Percentiles rank a stretch among this genome's conserved stretches.
Conservation (phyloP, 2,888 invertebrate species). For the Tricholauxania praeusta region DNA sequence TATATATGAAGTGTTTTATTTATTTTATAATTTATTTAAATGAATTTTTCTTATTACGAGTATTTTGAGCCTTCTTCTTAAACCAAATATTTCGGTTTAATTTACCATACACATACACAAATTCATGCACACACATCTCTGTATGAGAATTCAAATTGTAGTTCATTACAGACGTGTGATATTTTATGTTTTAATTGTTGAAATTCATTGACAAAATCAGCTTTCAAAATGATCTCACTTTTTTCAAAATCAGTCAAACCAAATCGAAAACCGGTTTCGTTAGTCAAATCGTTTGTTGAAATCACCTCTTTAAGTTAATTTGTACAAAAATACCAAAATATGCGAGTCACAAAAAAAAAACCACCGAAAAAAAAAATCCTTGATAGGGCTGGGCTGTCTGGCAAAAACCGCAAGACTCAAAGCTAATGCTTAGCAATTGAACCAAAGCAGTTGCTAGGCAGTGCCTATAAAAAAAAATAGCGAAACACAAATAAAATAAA, state of each 20-base stretch:
- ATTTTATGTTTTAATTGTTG: slow-evolving; percentile 44
- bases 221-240: slow-evolving; percentile 70
- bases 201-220: slow-evolving; percentile 69
- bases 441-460: too few relatives aligned
- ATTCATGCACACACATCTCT: background rate
- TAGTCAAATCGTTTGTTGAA: slow-evolving; percentile 59
- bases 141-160: background rate
- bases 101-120: background rate
- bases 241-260: slow-evolving; percentile 69
- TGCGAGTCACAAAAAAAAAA: slow-evolving; percentile 6
- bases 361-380: slow-evolving; percentile 33
- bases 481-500: too few relatives aligned
- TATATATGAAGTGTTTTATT: too few relatives aligned
- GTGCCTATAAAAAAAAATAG: too few relatives aligned
- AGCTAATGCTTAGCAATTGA: too few relatives aligned
- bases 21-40: too few relatives aligned
- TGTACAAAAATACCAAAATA: slow-evolving; percentile 18
- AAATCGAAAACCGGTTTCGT: slow-evolving; percentile 70
- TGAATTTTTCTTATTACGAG: too few relatives aligned
- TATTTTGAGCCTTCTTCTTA: too few relatives aligned
- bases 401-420: background rate
- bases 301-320: background rate
- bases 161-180: slow-evolving; percentile 18
- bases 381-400: background rate
- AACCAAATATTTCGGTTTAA: too few relatives aligned